A percentile compares a stretch with the other conserved stretches of the same genome.
Conservation (phyloP, 2,888 invertebrate genomes). For the Neuroscelio doddi region DNA sequence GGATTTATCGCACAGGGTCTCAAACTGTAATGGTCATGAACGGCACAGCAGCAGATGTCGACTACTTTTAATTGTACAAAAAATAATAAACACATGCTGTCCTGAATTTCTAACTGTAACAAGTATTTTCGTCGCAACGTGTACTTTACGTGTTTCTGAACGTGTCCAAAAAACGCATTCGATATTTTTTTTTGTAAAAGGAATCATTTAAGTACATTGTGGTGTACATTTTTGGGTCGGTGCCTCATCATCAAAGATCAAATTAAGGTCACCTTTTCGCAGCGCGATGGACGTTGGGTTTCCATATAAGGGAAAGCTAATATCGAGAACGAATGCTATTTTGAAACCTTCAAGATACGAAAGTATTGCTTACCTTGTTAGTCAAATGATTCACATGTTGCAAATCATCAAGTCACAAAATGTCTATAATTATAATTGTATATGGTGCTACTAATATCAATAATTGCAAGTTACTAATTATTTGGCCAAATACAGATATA, state of each 20-base stretch:
- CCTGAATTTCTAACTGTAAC: background rate
- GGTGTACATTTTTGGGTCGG: conserved; percentile 35
- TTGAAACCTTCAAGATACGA: conserved; percentile 44
- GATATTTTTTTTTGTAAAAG: background rate
- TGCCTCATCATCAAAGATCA: conserved; percentile 41
- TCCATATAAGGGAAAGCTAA: conserved; percentile 45
- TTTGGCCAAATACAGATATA: background rate
- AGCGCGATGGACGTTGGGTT: conserved; percentile 26
- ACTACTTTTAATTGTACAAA: conserved; percentile 2
- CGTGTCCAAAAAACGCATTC: background rate
- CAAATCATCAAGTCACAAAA: conserved; percentile 21
- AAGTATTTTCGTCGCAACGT: background rate
- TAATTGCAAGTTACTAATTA: background rate
- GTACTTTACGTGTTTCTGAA: background rate
- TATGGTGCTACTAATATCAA: background rate
- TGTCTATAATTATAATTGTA: conserved; percentile 31
- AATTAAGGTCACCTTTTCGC: conserved; percentile 48
- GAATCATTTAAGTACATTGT: conserved; percentile 8
- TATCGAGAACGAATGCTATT: conserved; percentile 48
- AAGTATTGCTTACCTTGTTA: conserved; percentile 45
- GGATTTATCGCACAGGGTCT: conserved; percentile 43
- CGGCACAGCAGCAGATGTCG: conserved; percentile 19
- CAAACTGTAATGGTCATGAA: conserved; percentile 38
- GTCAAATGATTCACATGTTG: conserved; percentile 42
- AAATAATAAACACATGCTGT: background rate